Percentiles rank a stretch among this genome's conserved stretches.
Conservation (phyloP, 2,113 vertebrate species). For the Cebidichthys violaceus region DNA sequence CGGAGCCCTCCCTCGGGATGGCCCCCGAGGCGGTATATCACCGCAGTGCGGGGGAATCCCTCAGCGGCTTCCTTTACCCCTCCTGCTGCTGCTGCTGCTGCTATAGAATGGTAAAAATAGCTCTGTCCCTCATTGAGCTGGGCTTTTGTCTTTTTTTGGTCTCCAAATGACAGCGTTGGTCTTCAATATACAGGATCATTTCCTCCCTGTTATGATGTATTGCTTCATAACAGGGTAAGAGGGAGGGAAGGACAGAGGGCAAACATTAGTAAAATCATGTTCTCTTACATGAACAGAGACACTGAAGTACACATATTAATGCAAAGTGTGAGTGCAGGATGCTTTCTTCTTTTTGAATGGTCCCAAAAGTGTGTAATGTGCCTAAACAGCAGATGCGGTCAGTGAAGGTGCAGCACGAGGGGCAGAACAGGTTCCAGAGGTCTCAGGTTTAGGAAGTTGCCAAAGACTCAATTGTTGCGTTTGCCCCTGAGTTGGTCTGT, state of each 20-base stretch:
- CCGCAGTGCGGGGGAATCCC: constrained; percentile 74
- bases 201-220: constrained; percentile 60
- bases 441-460: neutral
- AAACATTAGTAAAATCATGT: constrained; percentile 7
- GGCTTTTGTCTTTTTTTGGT: constrained; percentile 4
- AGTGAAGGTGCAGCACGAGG: neutral
- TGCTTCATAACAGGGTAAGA: constrained; percentile 53
- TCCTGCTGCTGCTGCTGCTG: constrained; percentile 34
- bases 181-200: constrained; percentile 48
- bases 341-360: neutral
- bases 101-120: constrained; percentile 72
- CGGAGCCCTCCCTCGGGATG: constrained; percentile 38
- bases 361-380: constrained; percentile 33
- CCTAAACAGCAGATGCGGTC: constrained; percentile 36
- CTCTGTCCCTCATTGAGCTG: constrained; percentile 53
- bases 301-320: neutral
- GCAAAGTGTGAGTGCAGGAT: neutral
- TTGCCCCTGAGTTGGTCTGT: too few species aligned
- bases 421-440: constrained; percentile 1
- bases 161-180: constrained; percentile 26
- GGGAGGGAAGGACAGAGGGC: neutral
- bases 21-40: constrained; percentile 59
- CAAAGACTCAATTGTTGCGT: too few species aligned
- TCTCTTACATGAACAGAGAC: constrained; percentile 5
- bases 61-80: constrained; percentile 26